phyloP scores from a whole-genome alignment of 2,888 invertebrate species.

The Clusia tigrina region DNA sequence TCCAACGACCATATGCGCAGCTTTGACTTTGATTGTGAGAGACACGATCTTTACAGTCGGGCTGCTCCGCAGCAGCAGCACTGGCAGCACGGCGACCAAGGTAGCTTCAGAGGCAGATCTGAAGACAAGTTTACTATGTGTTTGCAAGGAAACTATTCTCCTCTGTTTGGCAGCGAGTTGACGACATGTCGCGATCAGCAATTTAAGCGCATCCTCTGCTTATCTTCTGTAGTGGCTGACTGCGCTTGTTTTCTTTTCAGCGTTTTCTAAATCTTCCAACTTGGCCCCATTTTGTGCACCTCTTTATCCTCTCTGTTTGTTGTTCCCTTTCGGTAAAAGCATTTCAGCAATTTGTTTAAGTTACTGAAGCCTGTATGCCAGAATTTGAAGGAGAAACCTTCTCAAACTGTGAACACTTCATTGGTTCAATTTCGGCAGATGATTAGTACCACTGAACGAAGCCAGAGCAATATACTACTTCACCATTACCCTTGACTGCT shows the following conservation, averaged over 20 bases:
- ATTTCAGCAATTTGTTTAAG: too few species aligned
- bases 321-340: too few species aligned
- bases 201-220: conserved; percentile 39
- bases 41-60: conserved; percentile 53
- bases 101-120: too few species aligned
- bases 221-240: conserved; percentile 27
- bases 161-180: conserved; percentile 42
- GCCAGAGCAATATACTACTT: too few species aligned
- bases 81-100: too few species aligned
- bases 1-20: conserved; percentile 11
- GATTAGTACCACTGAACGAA: too few species aligned
- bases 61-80: conserved; percentile 1
- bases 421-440: too few species aligned
- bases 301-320: conserved; percentile 11
- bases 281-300: conserved; percentile 20
- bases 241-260: conserved; percentile 16
- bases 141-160: not conserved
- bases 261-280: conserved; percentile 26
- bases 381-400: too few species aligned
- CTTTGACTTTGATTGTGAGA: conserved; percentile 39
- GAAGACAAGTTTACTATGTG: not conserved
- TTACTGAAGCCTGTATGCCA: too few species aligned
- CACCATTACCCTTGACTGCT: too few species aligned
- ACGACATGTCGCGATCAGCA: conserved; percentile 49
- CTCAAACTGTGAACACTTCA: too few species aligned